A percentile compares a stretch with the other conserved stretches of the same genome.
phyloP scores from a whole-genome alignment of 1,140 invertebrate genomes.

The Zaprionus inermis region DNA sequence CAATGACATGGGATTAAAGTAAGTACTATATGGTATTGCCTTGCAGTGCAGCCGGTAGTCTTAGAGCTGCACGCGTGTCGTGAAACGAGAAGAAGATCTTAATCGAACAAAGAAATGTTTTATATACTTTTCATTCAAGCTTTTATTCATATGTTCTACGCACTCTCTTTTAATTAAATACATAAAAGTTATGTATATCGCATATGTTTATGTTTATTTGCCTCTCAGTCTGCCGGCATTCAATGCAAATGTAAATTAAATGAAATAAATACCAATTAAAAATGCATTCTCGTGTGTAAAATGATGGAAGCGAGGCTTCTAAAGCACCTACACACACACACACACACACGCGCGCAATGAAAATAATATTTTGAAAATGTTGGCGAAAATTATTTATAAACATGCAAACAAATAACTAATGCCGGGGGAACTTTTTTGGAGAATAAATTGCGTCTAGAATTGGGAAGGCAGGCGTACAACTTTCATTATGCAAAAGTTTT shows the following conservation, averaged over 20 bases:
- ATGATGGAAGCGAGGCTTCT: conserved; percentile 1
- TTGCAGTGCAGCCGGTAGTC: background rate
- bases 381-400: conserved; percentile 66
- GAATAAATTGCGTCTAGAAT: conserved; percentile 68
- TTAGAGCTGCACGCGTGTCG: background rate
- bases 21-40: conserved; percentile 22
- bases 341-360: conserved; percentile 33
- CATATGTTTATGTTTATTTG: background rate
- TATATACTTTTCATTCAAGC: too few relatives aligned
- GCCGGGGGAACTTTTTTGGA: conserved; percentile 52
- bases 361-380: conserved; percentile 57
- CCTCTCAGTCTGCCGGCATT: conserved; percentile 18
- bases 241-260: conserved; percentile 54
- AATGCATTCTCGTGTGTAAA: background rate
- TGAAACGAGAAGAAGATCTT: background rate
- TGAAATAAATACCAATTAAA: conserved; percentile 48
- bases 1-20: conserved; percentile 65
- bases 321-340: background rate
- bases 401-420: conserved; percentile 51
- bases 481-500: conserved; percentile 82
- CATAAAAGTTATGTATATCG: background rate
- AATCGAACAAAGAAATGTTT: too few relatives aligned
- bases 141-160: background rate
- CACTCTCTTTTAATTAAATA: background rate
- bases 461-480: conserved; percentile 68